Conservation (phyloP, 1,140 invertebrate species). For the Tetragnatha versicolor region DNA sequence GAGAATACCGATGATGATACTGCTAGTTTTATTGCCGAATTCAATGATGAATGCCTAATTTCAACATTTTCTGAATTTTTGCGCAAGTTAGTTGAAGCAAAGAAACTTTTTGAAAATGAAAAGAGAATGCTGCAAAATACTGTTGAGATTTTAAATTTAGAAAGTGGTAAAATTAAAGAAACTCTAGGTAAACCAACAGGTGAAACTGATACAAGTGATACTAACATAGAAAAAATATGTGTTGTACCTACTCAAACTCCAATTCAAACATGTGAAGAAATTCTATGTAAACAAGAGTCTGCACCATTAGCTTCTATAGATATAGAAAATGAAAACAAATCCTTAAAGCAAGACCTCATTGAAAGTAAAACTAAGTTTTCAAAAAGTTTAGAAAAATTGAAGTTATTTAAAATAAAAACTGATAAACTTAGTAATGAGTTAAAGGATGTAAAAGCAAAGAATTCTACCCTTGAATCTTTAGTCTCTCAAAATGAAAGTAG, state of each 20-base stretch:
- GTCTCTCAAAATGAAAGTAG: not conserved
- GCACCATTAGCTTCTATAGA: not conserved
- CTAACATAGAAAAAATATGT: not conserved
- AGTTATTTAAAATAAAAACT: constrained; percentile 39
- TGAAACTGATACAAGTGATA: not conserved
- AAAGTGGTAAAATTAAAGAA: not conserved
- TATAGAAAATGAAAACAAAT: constrained; percentile 11
- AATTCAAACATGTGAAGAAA: not conserved
- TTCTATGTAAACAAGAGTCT: not conserved
- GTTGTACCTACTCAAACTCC: not conserved
- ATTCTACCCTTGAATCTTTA: not conserved
- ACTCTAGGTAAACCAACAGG: not conserved
- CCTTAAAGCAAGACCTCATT: constrained; percentile 23
- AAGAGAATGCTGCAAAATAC: not conserved
- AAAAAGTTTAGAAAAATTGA: constrained; percentile 30
- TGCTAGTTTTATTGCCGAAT: no score
- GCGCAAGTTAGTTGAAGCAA: no score
- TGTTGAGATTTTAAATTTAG: not conserved
- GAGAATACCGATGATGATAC: no score
- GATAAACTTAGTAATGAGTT: constrained; percentile 23
- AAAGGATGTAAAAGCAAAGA: not conserved
- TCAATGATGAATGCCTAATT: no score
- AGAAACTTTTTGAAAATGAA: no score
- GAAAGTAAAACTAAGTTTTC: constrained; percentile 34
- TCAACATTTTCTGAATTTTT: no score